Base-by-base conservation (phyloP, 2,113 vertebrate species). In the Psilopsiagon aurifrons region DNA sequence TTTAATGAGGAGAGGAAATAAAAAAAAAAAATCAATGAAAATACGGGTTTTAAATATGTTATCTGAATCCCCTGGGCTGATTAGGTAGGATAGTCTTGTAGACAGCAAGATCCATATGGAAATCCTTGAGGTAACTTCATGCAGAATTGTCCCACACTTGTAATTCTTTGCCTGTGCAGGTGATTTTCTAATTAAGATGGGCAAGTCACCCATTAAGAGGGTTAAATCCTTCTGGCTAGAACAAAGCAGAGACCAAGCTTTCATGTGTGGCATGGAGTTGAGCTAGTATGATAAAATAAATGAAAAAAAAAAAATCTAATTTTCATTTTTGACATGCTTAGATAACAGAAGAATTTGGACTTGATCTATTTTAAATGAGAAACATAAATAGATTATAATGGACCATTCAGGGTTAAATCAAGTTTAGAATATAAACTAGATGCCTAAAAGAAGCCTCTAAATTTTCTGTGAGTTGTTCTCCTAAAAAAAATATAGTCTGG, bases 101-200 rank as follows among this genome's bases (percentile, higher is more conserved):
- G 88, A 75, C 54, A 78, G 70, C 66, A 62, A 76, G 69, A 84
- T 82, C 80, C n/a, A 27, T 75, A 49, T 73, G 92, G 92, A 96
- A 94, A 93, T 96, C 95, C 92, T 94, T 80, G 83, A 93, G 88
- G 79, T 92, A 91, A 96, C 93, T 97, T 96, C 88, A 89, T 93
- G 92, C 74, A 52, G 52, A 66, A 83, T 76, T 96, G 86, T 83
- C 90, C 47, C 55, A 51, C 60, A 69, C 57, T 86, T 94, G 91
- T 94, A 94, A 94, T 95, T 94, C 94, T 79, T 90, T 52, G 77
- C 57, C 80, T 91, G 88, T 8, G 6, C 86, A 90, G 90, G 78
- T 88, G 87, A 95, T 81, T 95, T 88, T 52, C 85, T 88, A 86
- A 94, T 71, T 37, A 85, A 94, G 5, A 31, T 0, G 39, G 47